These are phyloP conservation scores for Catharus fuscescens DNA, from an alignment of 2,113 vertebrate species.

Conservation along the genomic window DNA sequence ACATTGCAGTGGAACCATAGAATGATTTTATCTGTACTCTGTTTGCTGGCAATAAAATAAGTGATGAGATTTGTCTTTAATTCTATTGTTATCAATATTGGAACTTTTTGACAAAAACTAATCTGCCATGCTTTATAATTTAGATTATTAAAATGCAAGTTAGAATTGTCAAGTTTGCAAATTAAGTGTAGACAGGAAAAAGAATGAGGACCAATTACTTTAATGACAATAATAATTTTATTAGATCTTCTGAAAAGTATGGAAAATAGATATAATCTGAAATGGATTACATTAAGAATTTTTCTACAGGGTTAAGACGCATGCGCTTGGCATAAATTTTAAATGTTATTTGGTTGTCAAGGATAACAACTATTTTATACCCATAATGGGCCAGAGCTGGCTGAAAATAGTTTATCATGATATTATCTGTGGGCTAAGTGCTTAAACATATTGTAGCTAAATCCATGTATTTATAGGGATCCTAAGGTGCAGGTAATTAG, in stretches of 20 bases:
- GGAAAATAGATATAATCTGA: not conserved
- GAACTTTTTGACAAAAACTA: not conserved
- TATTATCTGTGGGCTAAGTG: not conserved
- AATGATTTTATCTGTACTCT: not conserved
- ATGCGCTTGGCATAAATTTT: not conserved
- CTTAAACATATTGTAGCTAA: not conserved
- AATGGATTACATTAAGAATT: not conserved
- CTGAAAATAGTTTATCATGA: not conserved
- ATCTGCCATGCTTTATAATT: not conserved
- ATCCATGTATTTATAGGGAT: not conserved
- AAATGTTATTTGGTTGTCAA: not conserved
- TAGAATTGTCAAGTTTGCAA: not conserved
- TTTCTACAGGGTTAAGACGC: not conserved
- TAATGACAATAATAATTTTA: not conserved
- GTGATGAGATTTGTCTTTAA: not conserved
- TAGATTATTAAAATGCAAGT: not conserved
- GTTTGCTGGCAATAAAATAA: not conserved
- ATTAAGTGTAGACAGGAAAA: not conserved
- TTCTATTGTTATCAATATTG: fast-evolving
- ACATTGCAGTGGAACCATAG: fast-evolving
- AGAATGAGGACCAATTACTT: not conserved
- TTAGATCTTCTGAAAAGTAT: not conserved
- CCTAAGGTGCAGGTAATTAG: not conserved
- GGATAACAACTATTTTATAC: not conserved
- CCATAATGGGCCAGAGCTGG: not conserved